A percentile compares a stretch with the other conserved stretches of the same genome.
These are phyloP conservation scores for Anaspis maculata DNA, from an alignment of 2,888 invertebrate genomes.

Conservation along the genomic window DNA sequence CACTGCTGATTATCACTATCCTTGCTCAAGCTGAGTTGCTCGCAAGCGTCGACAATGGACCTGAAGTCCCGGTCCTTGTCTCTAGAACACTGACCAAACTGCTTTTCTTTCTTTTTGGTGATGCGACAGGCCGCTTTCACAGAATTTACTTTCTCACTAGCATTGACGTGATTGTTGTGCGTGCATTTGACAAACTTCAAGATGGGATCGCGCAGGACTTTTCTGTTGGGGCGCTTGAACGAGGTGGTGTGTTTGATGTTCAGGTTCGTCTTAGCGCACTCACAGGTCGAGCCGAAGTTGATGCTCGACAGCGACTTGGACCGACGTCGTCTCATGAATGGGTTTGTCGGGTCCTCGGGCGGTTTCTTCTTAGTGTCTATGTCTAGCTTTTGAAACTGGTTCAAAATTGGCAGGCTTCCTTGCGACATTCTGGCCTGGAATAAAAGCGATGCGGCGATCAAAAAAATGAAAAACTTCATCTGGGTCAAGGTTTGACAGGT, in stretches of 20 bases:
- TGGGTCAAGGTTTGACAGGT: constrained; percentile 25
- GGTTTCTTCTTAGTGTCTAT: constrained; percentile 25
- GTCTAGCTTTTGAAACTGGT: constrained; percentile 36
- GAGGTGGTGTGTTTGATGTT: constrained; percentile 31
- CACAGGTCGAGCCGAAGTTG: constrained; percentile 33
- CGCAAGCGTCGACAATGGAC: constrained; percentile 38
- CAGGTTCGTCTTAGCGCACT: constrained; percentile 27
- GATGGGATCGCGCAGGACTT: constrained; percentile 50
- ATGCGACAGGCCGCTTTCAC: constrained; percentile 10
- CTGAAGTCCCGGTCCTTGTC: constrained; percentile 36
- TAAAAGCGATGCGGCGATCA: constrained; percentile 20
- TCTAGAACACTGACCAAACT: constrained; percentile 32
- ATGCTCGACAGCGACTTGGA: constrained; percentile 40
- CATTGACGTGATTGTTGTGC: constrained; percentile 20
- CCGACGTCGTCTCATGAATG: constrained; percentile 35
- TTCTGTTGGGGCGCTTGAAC: constrained; percentile 35
- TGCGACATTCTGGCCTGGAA: constrained; percentile 31
- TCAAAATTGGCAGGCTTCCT: constrained; percentile 36
- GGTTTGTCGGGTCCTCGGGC: constrained; percentile 24
- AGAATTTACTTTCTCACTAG: constrained; percentile 10
- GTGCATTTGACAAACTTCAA: constrained; percentile 44
- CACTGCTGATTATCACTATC: constrained; percentile 18
- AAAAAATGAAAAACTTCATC: constrained; percentile 10
- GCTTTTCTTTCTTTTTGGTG: constrained; percentile 20
- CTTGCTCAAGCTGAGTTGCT: constrained; percentile 34